Evolutionary conservation across 2,797 vertebrate species (phyloP), one percentile per base, ranked within the genome.

Genomic region (Rhinophrynus dorsalis): DNA sequence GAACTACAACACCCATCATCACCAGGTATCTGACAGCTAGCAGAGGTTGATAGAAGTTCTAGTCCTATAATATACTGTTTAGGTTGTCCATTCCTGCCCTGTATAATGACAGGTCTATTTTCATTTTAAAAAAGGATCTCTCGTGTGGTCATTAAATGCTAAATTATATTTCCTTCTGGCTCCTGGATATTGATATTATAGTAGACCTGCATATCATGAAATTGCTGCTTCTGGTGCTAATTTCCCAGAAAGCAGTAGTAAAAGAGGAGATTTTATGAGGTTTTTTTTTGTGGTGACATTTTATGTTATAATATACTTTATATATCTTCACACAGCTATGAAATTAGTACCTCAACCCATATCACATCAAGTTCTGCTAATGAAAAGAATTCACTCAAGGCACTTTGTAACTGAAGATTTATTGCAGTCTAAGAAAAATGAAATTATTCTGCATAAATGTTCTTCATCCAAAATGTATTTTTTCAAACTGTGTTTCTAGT

Each of bases 331-430:
- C n/a, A 50, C 74, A 55, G 45, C 54, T 59, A 74, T 67, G 77
- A 86, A 83, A 77, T 58, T 76, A 85, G 70, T 42, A 75, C 45
- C 80, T 82, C 69, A 75, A 55, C 67, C 44, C 2, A 75, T 45
- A 76, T 78, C 75, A 75, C 7, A 68, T 75, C 48, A 71, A 78
- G 54, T 71, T 80, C 42, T 67, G n/a, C 70, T 80, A 75, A 81
- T 45, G 57, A 80, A 38, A 8, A 24, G 75, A 76, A 55, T 79
- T 79, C 45, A 59, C 17, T 69, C 33, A 74, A 76, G 58, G 37
- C 63, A 5, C 54, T 82, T 68, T 27, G 37, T 58, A 67, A 78
- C n/a, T 3, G 6, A 75, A 79, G 26, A 61, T 74, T 66, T 80
- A 48, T 76, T 54, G 6, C 64, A 27, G 61, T 58, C 76, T 57